Percentiles rank a stretch among this genome's conserved stretches.
phyloP scores from a whole-genome alignment of 1,140 invertebrate genomes.

The Grapholita molesta region DNA sequence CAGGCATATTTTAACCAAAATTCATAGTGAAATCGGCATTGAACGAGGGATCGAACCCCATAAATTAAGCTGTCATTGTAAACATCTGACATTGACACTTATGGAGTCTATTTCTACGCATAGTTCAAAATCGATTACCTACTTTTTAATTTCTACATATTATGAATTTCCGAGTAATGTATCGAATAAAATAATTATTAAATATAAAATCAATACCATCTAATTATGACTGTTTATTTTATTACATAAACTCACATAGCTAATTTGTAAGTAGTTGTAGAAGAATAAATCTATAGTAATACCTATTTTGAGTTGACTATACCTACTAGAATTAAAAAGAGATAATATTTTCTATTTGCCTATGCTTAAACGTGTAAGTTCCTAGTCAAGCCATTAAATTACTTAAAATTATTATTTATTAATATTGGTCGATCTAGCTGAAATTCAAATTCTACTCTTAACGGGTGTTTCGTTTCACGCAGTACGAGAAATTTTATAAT shows the following conservation, averaged over 20 bases:
- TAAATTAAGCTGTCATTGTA: not conserved
- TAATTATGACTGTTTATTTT: not conserved
- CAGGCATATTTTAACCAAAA: not conserved
- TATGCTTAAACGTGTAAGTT: not conserved
- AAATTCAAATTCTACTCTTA: not conserved
- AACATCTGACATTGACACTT: constrained; percentile 6
- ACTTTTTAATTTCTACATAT: not conserved
- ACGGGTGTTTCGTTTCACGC: not conserved
- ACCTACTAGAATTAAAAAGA: too few relatives aligned
- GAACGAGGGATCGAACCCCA: not conserved
- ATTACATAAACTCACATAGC: too few relatives aligned
- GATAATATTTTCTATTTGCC: too few relatives aligned
- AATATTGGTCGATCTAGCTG: too few relatives aligned
- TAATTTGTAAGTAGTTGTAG: too few relatives aligned
- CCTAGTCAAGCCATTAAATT: not conserved
- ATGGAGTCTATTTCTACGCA: not conserved
- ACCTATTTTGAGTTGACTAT: too few relatives aligned
- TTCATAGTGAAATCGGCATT: constrained; percentile 2
- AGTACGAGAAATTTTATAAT: not conserved
- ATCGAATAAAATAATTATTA: not conserved
- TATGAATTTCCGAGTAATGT: too few relatives aligned
- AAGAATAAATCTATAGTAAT: too few relatives aligned
- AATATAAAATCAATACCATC: too few relatives aligned
- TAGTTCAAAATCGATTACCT: not conserved
- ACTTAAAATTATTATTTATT: not conserved